Percentiles rank a stretch among this genome's conserved stretches.
These are phyloP conservation scores for Tapirus terrestris DNA, from an alignment of 2,113 vertebrate genomes.

Conservation along the genomic window DNA sequence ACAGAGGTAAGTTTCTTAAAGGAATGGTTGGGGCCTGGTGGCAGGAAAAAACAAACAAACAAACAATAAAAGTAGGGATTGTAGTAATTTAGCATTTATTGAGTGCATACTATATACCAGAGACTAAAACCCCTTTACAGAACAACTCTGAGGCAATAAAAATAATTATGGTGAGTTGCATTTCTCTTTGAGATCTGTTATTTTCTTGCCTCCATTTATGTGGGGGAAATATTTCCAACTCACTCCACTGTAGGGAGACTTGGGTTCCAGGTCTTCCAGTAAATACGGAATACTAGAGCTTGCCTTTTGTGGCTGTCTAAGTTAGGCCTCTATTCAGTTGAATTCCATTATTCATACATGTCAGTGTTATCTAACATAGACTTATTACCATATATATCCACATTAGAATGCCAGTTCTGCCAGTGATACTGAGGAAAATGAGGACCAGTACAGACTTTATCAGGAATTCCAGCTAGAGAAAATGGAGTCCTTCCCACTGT, in stretches of 20 bases:
- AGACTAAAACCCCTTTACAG: conserved; percentile 13
- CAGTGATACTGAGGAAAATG: neutral
- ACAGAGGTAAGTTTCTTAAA: conserved; percentile 87
- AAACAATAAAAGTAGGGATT: neutral
- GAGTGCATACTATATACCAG: neutral
- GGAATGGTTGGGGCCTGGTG: neutral
- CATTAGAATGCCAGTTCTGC: neutral
- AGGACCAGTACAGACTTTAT: neutral
- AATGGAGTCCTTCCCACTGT: neutral
- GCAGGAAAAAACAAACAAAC: neutral
- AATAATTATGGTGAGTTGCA: conserved; percentile 35
- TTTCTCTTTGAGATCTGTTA: conserved; percentile 34
- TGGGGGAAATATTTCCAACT: neutral
- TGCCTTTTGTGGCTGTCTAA: neutral
- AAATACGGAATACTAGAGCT: conserved; percentile 7
- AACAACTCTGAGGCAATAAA: neutral
- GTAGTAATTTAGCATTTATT: conserved; percentile 6
- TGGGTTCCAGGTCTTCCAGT: neutral
- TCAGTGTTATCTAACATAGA: neutral
- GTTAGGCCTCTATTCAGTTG: conserved; percentile 9
- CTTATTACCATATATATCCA: neutral
- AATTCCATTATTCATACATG: neutral
- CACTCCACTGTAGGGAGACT: neutral
- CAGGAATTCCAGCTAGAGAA: neutral
- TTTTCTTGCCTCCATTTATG: neutral